Evolutionary conservation across 2,113 vertebrate genomes (phyloP), one percentile per base, ranked within the genome.

Genomic region (Paradoxurus hermaphroditus): DNA sequence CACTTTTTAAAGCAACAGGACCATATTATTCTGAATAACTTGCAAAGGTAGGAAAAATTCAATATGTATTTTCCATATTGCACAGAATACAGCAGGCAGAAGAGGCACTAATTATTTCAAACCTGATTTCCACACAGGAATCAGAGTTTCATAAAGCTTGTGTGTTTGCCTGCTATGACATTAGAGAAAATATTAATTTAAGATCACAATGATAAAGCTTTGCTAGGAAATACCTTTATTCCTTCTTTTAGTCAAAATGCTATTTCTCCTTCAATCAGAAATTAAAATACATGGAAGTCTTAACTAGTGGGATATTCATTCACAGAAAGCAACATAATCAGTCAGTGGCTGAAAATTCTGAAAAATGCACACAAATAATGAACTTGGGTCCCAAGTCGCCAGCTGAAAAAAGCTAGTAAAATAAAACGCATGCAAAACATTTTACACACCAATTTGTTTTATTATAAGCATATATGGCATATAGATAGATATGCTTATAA

Each of bases 1-100:
- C 75, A 21, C 77, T 92, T 95, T 96, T 91, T 91, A 94, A 97
- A 97, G 79, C 88, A 91, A 83, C 78, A 67, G 5, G 7, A 89
- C 0, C 49, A 79, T 31, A 81, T 49, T 83, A 95, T 72, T 86
- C 34, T 90, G 75, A 96, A 1, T 41, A 83, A 96, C 27, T 82
- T 65, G 8, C 51, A 85, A 70, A 92, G 29, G 39, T 29, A 62
- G 62, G 25, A 96, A 82, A 96, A 97, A 59, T 9, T 77, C 39
- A 73, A 3, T 23, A 21, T 15, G 15, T 84, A 83, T 88, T 84
- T 82, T 77, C 59, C 36, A 56, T 21, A 14, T 3, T 1, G 3
- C 53, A 87, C 25, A 96, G 19, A 89, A 81, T 59, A 91, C 4
- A 63, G 29, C 62, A 44, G 2, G 3, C 23, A 88, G 3, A 94